Evolutionary conservation across 2,113 vertebrate genomes (phyloP).

Genomic region (Picathartes gymnocephalus): DNA sequence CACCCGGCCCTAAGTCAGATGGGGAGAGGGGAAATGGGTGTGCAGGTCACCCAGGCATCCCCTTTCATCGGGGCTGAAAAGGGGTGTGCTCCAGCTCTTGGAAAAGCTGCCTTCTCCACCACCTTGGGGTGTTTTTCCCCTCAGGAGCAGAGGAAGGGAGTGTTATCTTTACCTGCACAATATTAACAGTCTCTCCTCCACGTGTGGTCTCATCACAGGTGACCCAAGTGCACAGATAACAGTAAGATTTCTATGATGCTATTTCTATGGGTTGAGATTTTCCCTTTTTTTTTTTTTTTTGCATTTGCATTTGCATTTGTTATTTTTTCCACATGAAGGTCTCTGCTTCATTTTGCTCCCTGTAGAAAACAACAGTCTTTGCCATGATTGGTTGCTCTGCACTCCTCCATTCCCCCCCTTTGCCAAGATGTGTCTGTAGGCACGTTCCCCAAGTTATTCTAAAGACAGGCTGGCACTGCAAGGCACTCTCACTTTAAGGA

Average conservation of each 20-base stretch:
- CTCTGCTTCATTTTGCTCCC: background rate
- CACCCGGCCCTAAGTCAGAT: accelerated
- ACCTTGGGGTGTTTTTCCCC: background rate
- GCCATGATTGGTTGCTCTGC: background rate
- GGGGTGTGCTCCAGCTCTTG: background rate
- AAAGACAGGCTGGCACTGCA: background rate
- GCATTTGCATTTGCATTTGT: background rate
- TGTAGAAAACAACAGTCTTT: background rate
- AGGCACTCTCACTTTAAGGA: background rate
- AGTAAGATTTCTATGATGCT: background rate
- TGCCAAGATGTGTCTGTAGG: background rate
- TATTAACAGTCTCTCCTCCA: background rate
- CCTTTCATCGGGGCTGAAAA: accelerated
- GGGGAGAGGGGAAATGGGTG: background rate
- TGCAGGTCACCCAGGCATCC: background rate
- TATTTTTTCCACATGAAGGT: background rate
- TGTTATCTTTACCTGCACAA: background rate
- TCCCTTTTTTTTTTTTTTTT: background rate
- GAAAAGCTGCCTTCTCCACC: background rate
- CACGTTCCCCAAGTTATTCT: background rate
- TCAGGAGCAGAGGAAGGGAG: background rate
- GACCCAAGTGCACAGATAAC: background rate
- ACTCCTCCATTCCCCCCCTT: background rate
- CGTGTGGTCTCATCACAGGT: background rate
- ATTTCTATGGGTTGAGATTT: background rate